Conservation (phyloP, 2,113 vertebrate species). For the Brachirus orientalis region DNA sequence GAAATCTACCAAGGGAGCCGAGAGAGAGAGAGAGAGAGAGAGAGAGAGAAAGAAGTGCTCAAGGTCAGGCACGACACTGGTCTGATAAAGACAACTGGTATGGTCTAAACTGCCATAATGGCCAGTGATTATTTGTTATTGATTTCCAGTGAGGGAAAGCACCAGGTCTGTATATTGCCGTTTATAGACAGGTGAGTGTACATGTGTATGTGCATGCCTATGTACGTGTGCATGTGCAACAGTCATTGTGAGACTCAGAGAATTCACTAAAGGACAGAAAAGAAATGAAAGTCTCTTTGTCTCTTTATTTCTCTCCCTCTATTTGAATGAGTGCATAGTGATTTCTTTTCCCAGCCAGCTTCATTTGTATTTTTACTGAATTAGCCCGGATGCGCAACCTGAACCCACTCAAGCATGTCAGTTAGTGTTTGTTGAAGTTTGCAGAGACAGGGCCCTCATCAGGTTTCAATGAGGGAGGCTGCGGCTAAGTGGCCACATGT, state of each 20-base stretch:
- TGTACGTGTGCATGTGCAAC: slow-evolving; percentile 4
- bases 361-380: slow-evolving; percentile 86
- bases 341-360: slow-evolving; percentile 74
- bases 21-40: slow-evolving; percentile 14
- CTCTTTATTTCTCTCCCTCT: slow-evolving; percentile 8
- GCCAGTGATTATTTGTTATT: slow-evolving; percentile 84
- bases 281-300: slow-evolving; percentile 50
- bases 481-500: slow-evolving; percentile 84
- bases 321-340: slow-evolving; percentile 75
- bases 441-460: slow-evolving; percentile 77
- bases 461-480: slow-evolving; percentile 78
- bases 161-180: slow-evolving; percentile 73
- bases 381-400: slow-evolving; percentile 83
- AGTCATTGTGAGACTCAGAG: slow-evolving; percentile 38
- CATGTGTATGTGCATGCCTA: slow-evolving; percentile 18
- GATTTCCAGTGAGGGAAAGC: slow-evolving; percentile 84
- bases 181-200: slow-evolving; percentile 62
- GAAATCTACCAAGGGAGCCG: slow-evolving; percentile 69
- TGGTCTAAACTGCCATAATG: slow-evolving; percentile 77
- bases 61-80: slow-evolving; percentile 75
- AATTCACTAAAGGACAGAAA: slow-evolving; percentile 65
- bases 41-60: slow-evolving; percentile 47
- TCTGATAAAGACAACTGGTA: slow-evolving; percentile 71
- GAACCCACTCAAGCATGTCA: slow-evolving; percentile 84
- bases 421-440: slow-evolving; percentile 84